Evolutionary conservation across 2,797 vertebrate species (phyloP).

Genomic region (Spondyliosoma cantharus): DNA sequence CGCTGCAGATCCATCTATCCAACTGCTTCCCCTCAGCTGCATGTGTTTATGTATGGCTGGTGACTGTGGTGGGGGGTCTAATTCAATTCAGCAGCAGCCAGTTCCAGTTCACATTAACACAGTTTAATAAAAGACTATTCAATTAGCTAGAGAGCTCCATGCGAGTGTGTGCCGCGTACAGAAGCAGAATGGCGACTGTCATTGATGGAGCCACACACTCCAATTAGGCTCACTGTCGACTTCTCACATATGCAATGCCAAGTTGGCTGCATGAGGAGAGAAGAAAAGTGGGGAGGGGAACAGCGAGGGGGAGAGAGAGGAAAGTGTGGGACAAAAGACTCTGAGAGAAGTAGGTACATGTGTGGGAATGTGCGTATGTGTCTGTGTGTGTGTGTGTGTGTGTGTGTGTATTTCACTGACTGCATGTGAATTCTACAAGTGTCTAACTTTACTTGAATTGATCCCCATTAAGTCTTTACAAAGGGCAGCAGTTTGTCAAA

Average conservation of each 20-base stretch:
- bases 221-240: slow-evolving; percentile 79
- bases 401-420: slow-evolving; percentile 9
- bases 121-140: slow-evolving; percentile 83
- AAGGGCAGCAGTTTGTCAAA: slow-evolving; percentile 62
- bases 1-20: slow-evolving; percentile 37
- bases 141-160: slow-evolving; percentile 73
- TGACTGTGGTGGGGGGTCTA: slow-evolving; percentile 64
- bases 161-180: slow-evolving; percentile 51
- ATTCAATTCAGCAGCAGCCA: slow-evolving; percentile 78
- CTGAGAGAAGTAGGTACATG: slow-evolving; percentile 9
- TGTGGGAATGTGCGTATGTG: slow-evolving; percentile 35
- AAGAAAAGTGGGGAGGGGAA: slow-evolving; percentile 26
- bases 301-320: slow-evolving; percentile 5
- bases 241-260: slow-evolving; percentile 67
- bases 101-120: slow-evolving; percentile 76
- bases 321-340: slow-evolving; percentile 34
- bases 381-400: slow-evolving; percentile 34
- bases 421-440: slow-evolving; percentile 44
- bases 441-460: slow-evolving; percentile 60
- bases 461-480: slow-evolving; percentile 63
- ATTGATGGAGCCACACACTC: slow-evolving; percentile 70
- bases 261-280: slow-evolving; percentile 55
- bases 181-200: slow-evolving; percentile 67
- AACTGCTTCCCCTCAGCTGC: slow-evolving; percentile 38
- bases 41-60: slow-evolving; percentile 40